phyloP scores from a whole-genome alignment of 2,113 vertebrate genomes.

The Gobiocypris rarus region DNA sequence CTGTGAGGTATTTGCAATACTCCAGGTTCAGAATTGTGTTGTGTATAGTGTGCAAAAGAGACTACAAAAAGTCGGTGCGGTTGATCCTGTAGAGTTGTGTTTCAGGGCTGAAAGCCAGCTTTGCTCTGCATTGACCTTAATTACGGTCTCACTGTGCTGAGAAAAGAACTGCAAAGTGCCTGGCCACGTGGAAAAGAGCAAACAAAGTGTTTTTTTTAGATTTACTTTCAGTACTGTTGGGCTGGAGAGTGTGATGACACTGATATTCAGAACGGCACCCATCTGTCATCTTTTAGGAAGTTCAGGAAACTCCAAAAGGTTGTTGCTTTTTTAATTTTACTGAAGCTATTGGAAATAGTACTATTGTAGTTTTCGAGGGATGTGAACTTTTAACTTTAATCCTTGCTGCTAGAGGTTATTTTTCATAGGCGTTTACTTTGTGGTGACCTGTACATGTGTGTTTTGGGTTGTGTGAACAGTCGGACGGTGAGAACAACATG shows the following conservation, averaged over 20 bases:
- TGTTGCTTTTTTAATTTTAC: background rate
- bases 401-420: background rate
- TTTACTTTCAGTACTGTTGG: background rate
- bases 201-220: background rate
- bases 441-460: constrained; percentile 3
- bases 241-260: background rate
- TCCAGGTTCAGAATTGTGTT: background rate
- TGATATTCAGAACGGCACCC: background rate
- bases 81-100: constrained; percentile 17
- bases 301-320: background rate
- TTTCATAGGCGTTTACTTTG: constrained; percentile 1
- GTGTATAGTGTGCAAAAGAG: constrained; percentile 10
- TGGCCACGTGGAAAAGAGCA: constrained; percentile 1
- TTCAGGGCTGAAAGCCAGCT: constrained; percentile 25
- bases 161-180: background rate
- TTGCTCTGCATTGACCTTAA: constrained; percentile 42
- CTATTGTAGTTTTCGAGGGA: background rate
- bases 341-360: background rate
- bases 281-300: constrained; percentile 22
- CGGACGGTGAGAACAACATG: constrained; percentile 65
- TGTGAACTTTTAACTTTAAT: background rate
- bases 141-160: constrained; percentile 4
- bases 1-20: background rate
- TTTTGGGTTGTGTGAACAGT: constrained; percentile 66
- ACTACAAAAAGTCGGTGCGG: background rate